These are phyloP conservation scores for Abrostola triplasia DNA, from an alignment of 2,888 invertebrate species.

Conservation along the genomic window DNA sequence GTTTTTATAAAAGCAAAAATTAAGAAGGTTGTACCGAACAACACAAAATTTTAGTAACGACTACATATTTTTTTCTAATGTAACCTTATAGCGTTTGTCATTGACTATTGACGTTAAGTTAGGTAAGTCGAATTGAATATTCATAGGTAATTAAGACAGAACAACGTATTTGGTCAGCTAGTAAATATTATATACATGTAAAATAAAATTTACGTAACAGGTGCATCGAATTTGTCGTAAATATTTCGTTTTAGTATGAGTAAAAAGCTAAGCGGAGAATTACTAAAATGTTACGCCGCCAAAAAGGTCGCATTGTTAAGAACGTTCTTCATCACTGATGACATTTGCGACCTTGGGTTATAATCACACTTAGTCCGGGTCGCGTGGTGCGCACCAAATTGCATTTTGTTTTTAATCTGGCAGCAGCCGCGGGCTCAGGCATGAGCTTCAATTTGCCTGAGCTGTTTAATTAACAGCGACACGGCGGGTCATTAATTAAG, in stretches of 20 bases:
- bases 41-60: too few species aligned
- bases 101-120: too few species aligned
- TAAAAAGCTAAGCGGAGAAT: neutral
- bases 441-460: slow-evolving; percentile 83
- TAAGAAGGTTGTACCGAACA: too few species aligned
- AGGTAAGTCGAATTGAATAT: too few species aligned
- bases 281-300: neutral
- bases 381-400: slow-evolving; percentile 72
- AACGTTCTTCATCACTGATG: slow-evolving; percentile 12
- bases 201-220: too few species aligned
- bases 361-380: slow-evolving; percentile 65
- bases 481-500: slow-evolving; percentile 87
- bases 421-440: slow-evolving; percentile 73
- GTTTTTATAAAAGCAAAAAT: too few species aligned
- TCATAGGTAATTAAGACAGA: too few species aligned
- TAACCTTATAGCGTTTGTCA: too few species aligned
- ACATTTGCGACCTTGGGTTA: slow-evolving; percentile 51
- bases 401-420: slow-evolving; percentile 84
- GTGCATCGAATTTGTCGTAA: slow-evolving; percentile 12
- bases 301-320: slow-evolving; percentile 1
- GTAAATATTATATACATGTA: too few species aligned
- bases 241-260: neutral
- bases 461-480: slow-evolving; percentile 86
- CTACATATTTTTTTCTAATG: too few species aligned
- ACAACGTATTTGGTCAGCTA: too few species aligned